Evolutionary conservation across 2,113 vertebrate genomes (phyloP).

Genomic region (Danionella cerebrum): DNA sequence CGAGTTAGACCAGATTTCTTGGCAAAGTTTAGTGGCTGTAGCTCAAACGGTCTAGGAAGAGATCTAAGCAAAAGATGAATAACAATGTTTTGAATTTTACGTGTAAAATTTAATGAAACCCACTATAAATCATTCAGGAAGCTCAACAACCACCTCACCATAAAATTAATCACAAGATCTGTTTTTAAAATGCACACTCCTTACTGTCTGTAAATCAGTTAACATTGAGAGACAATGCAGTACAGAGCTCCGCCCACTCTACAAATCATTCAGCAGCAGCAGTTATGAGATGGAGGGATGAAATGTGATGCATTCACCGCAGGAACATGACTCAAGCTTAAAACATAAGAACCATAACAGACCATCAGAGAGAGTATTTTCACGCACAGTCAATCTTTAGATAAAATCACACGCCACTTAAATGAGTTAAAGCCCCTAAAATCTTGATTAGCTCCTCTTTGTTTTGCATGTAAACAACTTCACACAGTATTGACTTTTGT

Average conservation of each 20-base stretch:
- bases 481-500: too few relatives aligned
- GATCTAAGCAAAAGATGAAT: too few relatives aligned
- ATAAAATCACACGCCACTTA: background rate
- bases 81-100: too few relatives aligned
- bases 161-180: background rate
- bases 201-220: background rate
- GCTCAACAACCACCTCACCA: too few relatives aligned
- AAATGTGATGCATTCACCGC: background rate
- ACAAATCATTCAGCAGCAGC: background rate
- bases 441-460: background rate
- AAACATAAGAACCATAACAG: background rate
- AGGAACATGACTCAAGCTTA: background rate
- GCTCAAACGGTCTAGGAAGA: too few relatives aligned
- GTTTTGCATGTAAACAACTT: background rate
- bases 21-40: too few relatives aligned
- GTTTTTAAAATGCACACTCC: background rate
- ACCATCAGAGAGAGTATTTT: background rate
- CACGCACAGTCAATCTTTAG: background rate
- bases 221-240: background rate
- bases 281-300: background rate
- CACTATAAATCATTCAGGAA: too few relatives aligned
- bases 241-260: background rate
- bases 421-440: background rate
- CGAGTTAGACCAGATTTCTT: too few relatives aligned
- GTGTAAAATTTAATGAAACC: constrained; percentile 15